Evolutionary conservation across 1,140 invertebrate genomes (phyloP).

Genomic region (Rhizoglyphus robini): DNA sequence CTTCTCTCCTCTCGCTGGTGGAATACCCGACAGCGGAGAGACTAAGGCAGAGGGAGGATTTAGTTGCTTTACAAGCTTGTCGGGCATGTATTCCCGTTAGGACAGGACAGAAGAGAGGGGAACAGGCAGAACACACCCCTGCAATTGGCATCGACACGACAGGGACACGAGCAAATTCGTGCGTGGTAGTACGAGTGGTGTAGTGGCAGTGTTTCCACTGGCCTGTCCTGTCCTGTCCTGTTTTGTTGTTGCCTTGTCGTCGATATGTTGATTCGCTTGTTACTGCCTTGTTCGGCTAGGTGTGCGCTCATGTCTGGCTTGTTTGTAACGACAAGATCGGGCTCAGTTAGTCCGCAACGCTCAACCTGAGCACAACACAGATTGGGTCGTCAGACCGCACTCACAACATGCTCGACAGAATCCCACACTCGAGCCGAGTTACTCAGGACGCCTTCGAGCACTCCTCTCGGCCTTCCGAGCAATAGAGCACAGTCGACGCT

Average conservation of each 20-base stretch:
- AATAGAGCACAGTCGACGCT: too few relatives aligned
- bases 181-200: neutral
- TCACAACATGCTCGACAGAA: too few relatives aligned
- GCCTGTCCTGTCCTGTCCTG: neutral
- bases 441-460: too few relatives aligned
- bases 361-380: neutral
- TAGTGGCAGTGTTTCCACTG: neutral
- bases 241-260: neutral
- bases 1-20: neutral
- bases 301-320: neutral
- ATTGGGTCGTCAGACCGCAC: too few relatives aligned
- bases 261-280: constrained; percentile 15
- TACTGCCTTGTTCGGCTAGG: constrained; percentile 8
- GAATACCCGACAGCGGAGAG: too few relatives aligned
- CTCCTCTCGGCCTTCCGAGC: too few relatives aligned
- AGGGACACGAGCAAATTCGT: constrained; percentile 15
- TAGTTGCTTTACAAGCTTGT: constrained; percentile 7
- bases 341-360: neutral
- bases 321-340: neutral
- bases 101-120: neutral
- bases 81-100: constrained; percentile 4
- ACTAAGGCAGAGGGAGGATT: constrained; percentile 9
- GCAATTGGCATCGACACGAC: neutral
- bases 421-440: too few relatives aligned
- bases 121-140: neutral